Conservation (phyloP, 2,888 invertebrate genomes). For the Chalcosyrphus nemorum region DNA sequence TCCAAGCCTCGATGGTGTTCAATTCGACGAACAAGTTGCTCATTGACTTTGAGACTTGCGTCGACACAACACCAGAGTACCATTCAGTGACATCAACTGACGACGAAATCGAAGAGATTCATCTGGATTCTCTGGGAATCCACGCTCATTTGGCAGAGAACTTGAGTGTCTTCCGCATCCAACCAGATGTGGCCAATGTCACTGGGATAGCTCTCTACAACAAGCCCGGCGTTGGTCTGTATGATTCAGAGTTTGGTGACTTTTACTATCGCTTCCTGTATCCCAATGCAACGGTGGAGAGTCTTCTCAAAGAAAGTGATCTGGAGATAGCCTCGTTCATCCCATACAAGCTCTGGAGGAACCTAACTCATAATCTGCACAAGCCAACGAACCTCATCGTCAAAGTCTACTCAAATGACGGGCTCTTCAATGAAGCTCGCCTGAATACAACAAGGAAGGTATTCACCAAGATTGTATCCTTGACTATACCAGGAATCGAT, state of each 20-base stretch:
- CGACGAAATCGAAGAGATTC: constrained; percentile 63
- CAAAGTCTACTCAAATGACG: constrained; percentile 84
- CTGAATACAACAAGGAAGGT: constrained; percentile 76
- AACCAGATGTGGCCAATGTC: constrained; percentile 77
- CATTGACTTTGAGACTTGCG: constrained; percentile 84
- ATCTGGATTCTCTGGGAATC: constrained; percentile 75
- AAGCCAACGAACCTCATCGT: constrained; percentile 82
- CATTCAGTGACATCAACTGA: not conserved
- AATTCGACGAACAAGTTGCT: constrained; percentile 86
- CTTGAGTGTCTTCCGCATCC: constrained; percentile 79
- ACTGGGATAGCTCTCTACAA: constrained; percentile 79
- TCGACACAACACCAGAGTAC: constrained; percentile 82
- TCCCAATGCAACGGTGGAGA: no score
- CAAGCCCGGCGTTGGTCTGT: not conserved
- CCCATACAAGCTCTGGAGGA: constrained; percentile 74
- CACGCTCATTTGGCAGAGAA: constrained; percentile 76
- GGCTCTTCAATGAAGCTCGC: constrained; percentile 83
- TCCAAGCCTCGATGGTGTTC: constrained; percentile 81
- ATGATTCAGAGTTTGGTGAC: no score
- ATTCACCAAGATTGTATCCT: constrained; percentile 84
- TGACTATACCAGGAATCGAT: constrained; percentile 85
- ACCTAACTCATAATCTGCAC: constrained; percentile 25
- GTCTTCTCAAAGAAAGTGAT: no score
- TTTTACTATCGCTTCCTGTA: no score
- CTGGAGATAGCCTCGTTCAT: no score